Percentiles rank a stretch among this genome's conserved stretches.
These are phyloP conservation scores for Hydrolagus affinis DNA, from an alignment of 2,113 vertebrate genomes.

Conservation along the genomic window DNA sequence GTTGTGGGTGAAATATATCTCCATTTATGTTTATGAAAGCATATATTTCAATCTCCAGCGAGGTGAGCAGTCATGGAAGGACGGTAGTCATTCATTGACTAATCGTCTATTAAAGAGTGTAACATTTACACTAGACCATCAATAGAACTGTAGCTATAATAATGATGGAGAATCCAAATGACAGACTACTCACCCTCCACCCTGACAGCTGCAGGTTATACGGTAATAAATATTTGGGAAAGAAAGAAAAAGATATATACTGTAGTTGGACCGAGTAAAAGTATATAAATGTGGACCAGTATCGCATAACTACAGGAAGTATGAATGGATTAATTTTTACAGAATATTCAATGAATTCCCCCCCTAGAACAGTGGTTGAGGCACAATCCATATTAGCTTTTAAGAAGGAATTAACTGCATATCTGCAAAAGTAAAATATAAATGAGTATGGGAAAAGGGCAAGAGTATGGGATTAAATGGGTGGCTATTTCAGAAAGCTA, in stretches of 20 bases:
- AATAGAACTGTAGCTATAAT: not conserved
- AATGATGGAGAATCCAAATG: not conserved
- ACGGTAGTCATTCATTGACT: not conserved
- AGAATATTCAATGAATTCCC: no score
- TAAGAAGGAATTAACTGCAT: no score
- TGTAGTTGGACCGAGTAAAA: not conserved
- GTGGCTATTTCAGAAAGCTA: no score
- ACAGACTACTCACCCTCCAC: not conserved
- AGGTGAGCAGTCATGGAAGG: not conserved
- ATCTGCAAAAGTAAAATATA: no score
- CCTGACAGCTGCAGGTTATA: not conserved
- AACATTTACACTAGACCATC: not conserved
- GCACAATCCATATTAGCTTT: no score
- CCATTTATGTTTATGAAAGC: not conserved
- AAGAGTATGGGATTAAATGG: no score
- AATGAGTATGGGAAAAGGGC: no score
- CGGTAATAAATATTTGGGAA: not conserved
- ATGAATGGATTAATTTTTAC: no score
- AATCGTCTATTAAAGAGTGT: not conserved
- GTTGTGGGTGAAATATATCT: no score
- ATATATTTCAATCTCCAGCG: not conserved
- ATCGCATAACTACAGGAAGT: no score
- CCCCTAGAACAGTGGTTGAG: no score
- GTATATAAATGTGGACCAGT: not conserved
- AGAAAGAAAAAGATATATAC: not conserved